A percentile compares a stretch with the other conserved stretches of the same genome.
These are phyloP conservation scores for Morpho achilles DNA, from an alignment of 2,888 invertebrate species.

Conservation along the genomic window DNA sequence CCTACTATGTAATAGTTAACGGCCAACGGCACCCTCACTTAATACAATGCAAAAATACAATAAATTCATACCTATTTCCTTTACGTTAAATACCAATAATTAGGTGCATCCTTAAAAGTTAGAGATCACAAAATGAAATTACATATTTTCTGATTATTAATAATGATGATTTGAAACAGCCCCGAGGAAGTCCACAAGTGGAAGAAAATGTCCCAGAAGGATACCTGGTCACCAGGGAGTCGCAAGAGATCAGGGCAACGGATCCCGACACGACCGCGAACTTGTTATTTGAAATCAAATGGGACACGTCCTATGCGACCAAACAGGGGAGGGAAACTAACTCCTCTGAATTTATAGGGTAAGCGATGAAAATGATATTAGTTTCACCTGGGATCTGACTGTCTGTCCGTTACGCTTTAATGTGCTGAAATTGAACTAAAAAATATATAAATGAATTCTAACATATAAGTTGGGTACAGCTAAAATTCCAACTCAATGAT, in stretches of 20 bases:
- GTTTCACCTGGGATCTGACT: neutral
- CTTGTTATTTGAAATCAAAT: constrained; percentile 78
- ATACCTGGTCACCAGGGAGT: constrained; percentile 50
- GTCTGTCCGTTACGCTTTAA: no score
- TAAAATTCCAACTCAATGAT: no score
- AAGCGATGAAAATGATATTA: constrained; percentile 19
- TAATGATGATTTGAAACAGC: constrained; percentile 42
- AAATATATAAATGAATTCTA: no score
- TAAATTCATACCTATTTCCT: no score
- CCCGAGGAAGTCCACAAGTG: constrained; percentile 65
- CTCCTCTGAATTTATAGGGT: constrained; percentile 48
- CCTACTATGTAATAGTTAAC: no score
- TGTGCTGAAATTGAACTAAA: no score
- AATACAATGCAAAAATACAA: no score
- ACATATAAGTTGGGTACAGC: no score
- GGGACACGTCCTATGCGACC: constrained; percentile 77
- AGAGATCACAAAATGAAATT: neutral
- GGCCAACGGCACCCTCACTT: no score
- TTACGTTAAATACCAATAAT: no score
- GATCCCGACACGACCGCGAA: constrained; percentile 81
- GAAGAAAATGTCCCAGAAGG: constrained; percentile 75
- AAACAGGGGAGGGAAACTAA: constrained; percentile 73
- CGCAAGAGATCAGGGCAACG: constrained; percentile 66
- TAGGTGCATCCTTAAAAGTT: neutral
- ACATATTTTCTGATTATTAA: neutral